Percentiles rank a stretch among this genome's conserved stretches.
These are phyloP conservation scores for Periophthalmus magnuspinnatus DNA, from an alignment of 2,797 vertebrate species.

Conservation along the genomic window DNA sequence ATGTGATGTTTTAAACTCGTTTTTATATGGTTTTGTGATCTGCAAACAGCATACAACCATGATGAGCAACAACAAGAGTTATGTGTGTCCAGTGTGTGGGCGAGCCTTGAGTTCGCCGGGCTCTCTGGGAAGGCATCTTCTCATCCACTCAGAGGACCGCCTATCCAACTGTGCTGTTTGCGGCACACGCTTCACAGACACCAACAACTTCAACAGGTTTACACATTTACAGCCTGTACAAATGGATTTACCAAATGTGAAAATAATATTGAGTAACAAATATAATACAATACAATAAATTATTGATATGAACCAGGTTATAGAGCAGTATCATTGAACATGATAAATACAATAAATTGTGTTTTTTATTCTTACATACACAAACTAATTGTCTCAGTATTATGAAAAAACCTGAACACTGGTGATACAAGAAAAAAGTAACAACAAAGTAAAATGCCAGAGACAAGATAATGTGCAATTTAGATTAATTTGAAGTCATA, in stretches of 20 bases:
- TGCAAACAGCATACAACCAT: conserved; percentile 87
- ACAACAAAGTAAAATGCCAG: too few species aligned
- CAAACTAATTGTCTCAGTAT: too few species aligned
- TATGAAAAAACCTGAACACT: too few species aligned
- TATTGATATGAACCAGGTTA: too few species aligned
- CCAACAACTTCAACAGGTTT: conserved; percentile 93
- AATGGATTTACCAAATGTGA: background rate
- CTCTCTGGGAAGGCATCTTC: conserved; percentile 93
- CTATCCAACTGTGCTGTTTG: conserved; percentile 97
- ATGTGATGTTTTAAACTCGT: background rate
- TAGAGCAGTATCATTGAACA: too few species aligned
- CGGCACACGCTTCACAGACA: conserved; percentile 92
- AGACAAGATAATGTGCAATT: background rate
- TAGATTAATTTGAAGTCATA: background rate
- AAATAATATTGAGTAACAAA: background rate
- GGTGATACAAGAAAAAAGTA: too few species aligned
- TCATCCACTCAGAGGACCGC: conserved; percentile 97
- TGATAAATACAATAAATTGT: too few species aligned
- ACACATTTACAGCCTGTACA: conserved; percentile 12
- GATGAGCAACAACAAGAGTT: conserved; percentile 93
- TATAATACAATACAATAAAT: too few species aligned
- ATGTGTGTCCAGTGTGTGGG: conserved; percentile 94
- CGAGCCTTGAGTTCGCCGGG: conserved; percentile 95
- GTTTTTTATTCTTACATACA: too few species aligned
- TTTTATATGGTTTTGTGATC: conserved; percentile 18